Conservation (phyloP, 2,888 invertebrate species). For the Pristionchus mayeri region DNA sequence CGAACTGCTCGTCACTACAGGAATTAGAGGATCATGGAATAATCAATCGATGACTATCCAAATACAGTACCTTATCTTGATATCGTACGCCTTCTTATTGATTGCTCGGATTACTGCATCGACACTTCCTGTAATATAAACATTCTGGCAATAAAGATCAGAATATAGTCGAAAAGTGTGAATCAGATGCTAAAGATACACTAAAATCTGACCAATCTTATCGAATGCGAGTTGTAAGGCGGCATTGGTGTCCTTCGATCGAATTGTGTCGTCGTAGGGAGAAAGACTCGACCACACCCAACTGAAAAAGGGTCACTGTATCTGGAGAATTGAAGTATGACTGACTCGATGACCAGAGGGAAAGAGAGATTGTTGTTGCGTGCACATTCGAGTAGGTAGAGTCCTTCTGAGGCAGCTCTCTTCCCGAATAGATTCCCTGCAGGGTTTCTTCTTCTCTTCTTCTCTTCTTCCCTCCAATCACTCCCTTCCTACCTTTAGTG, state of each 20-base stretch:
- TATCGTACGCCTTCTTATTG: conserved; percentile 12
- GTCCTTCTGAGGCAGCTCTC: neutral
- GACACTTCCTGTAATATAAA: neutral
- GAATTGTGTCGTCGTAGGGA: neutral
- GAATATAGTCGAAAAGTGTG: too few species aligned
- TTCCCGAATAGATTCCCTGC: neutral
- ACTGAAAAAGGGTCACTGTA: neutral
- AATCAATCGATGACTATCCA: neutral
- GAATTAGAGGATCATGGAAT: neutral
- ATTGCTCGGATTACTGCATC: neutral
- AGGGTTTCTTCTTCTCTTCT: neutral
- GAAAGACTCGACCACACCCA: neutral
- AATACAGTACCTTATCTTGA: conserved; percentile 9
- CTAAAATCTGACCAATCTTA: neutral
- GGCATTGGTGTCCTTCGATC: neutral
- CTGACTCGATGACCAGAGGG: neutral
- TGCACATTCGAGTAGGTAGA: neutral
- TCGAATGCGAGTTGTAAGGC: neutral
- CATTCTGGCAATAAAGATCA: too few species aligned
- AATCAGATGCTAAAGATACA: too few species aligned
- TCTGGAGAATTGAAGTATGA: neutral
- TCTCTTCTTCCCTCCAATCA: neutral
- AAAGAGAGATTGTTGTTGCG: neutral
- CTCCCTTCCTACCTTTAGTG: conserved; percentile 3
- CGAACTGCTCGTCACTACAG: neutral